A percentile compares a stretch with the other conserved stretches of the same genome.
These are phyloP conservation scores for Limnephilus rhombicus DNA, from an alignment of 2,888 invertebrate species.

Conservation along the genomic window DNA sequence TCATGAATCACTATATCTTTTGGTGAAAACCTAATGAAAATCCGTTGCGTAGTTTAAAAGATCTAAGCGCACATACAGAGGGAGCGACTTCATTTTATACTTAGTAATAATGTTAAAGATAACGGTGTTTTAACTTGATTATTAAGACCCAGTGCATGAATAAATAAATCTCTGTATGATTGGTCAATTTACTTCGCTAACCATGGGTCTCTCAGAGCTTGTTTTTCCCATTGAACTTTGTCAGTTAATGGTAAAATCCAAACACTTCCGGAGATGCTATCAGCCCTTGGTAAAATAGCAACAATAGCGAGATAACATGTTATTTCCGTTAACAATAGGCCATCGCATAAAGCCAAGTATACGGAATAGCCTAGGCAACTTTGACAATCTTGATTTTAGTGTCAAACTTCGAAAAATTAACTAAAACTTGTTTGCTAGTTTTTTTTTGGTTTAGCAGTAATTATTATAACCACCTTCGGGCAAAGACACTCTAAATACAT, in stretches of 20 bases:
- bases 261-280: neutral
- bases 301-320: neutral
- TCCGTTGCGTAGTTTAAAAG: no score
- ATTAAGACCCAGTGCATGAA: no score
- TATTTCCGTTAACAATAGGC: neutral
- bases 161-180: neutral
- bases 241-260: neutral
- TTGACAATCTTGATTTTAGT: neutral
- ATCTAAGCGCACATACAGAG: no score
- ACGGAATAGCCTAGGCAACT: neutral
- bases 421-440: neutral
- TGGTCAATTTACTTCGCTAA: neutral
- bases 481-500: no score
- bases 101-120: no score
- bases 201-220: neutral
- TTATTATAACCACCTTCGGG: no score
- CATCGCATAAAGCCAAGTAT: neutral
- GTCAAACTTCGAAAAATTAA: neutral
- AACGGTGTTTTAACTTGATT: no score
- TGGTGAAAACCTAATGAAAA: no score
- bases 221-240: neutral
- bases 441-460: neutral
- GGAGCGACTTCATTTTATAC: no score
- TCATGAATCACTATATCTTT: no score
- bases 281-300: neutral